Base-by-base conservation (phyloP, 1,140 invertebrate genomes). In the Propsilocerus akamusi region DNA sequence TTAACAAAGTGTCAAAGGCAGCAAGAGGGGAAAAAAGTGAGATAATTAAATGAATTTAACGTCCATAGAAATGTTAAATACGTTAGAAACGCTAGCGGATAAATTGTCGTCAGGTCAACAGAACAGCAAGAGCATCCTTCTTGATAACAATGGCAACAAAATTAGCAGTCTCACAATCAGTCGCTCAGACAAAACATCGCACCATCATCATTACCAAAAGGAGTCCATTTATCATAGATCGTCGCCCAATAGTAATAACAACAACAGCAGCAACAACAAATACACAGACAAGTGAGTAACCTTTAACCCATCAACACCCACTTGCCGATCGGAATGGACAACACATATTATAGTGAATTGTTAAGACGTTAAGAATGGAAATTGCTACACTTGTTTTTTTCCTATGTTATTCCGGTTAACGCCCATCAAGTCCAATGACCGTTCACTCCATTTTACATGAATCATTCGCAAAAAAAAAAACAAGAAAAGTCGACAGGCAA, bases 41-140 rank as follows among this genome's bases (percentile, higher is more conserved):
- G 17, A 17, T 41, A 41, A 20, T 41, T 41, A 41, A 41, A 41
- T 41, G 34, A 41, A 41, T 41, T 41, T 41, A 17, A 20, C 34
- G 22, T 41, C 34, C 14, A 2, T 41, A 41, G 34, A 41, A 41
- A 41, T 41, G 34, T 41, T 41, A 41, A 41, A 17, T 41, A 41
- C 34, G 8, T 20, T 41, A 41, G 34, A 41, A 20, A 22, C 34
- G 34, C 34, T 41, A 20, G 34, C 34, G 34, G 34, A 41, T 20
- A 41, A 20, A 10, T 41, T 41, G 22, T 41, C 34, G 17, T 41
- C 34, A 17, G 17, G 34, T 20, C 34, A 41, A 17, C 34, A 41
- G 17, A 41, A 14, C n/a, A 30, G n/a, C 3, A 41, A 41, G n/a
- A n/a, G n/a, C 17, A 41, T 41, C 34, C n/a, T 41, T 6, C 34